phyloP scores from a whole-genome alignment of 2,888 invertebrate species.

The Cecidostiba fungosa region DNA sequence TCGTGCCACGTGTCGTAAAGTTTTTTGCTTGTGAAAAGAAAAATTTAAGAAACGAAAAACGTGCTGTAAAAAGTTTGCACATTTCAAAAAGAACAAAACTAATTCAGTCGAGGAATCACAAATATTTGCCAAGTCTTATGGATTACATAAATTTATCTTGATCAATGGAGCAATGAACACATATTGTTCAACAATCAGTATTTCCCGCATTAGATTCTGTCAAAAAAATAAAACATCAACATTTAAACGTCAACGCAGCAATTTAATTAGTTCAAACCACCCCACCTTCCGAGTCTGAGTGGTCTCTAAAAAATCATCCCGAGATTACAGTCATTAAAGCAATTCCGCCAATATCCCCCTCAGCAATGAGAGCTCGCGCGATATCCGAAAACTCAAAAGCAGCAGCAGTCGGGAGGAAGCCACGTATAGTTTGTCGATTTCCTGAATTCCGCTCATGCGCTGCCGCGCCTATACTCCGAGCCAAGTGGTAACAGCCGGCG shows the following conservation, averaged over 20 bases:
- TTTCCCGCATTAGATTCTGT: not conserved
- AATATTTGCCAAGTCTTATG: not conserved
- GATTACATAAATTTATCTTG: not conserved
- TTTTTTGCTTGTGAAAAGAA: not conserved
- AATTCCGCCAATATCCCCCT: not conserved
- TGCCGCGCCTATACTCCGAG: slow-evolving; percentile 10
- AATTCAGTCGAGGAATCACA: not conserved
- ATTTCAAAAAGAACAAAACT: too few relatives aligned
- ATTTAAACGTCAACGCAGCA: not conserved
- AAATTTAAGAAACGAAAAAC: not conserved
- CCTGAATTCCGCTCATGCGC: slow-evolving; percentile 32
- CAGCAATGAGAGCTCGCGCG: not conserved
- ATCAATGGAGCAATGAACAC: not conserved
- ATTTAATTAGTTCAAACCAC: not conserved
- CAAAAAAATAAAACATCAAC: too few relatives aligned
- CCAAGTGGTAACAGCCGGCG: slow-evolving; percentile 13
- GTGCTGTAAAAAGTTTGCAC: not conserved
- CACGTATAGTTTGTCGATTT: not conserved
- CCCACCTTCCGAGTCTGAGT: not conserved
- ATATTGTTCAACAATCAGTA: not conserved
- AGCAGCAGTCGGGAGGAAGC: not conserved
- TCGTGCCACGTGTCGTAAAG: not conserved
- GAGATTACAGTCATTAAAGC: slow-evolving; percentile 17
- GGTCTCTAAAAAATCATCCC: not conserved
- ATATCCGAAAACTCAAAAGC: slow-evolving; percentile 12